phyloP scores from a whole-genome alignment of 2,113 vertebrate genomes.

The Apeltes quadracus region DNA sequence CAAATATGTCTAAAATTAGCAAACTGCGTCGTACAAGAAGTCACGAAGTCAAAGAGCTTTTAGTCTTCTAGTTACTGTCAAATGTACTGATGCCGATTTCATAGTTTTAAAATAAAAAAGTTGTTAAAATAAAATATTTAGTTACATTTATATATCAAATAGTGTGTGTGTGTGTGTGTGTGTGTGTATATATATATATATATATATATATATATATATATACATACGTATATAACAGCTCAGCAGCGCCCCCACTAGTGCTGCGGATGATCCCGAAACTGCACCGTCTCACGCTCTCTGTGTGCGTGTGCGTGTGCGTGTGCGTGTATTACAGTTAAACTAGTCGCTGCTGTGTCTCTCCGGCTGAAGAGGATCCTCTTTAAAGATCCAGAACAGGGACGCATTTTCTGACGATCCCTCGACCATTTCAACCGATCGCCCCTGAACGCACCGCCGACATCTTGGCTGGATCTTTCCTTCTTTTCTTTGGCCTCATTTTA shows the following conservation, averaged over 20 bases:
- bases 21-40: too few relatives aligned
- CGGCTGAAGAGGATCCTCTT: background rate
- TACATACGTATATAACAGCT: too few relatives aligned
- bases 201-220: too few relatives aligned
- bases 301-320: background rate
- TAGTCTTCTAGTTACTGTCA: too few relatives aligned
- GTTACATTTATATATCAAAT: too few relatives aligned
- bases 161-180: too few relatives aligned
- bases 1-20: too few relatives aligned
- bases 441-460: constrained; percentile 37
- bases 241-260: constrained; percentile 45
- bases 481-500: background rate
- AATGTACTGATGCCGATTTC: too few relatives aligned
- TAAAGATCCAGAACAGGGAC: background rate
- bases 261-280: constrained; percentile 37
- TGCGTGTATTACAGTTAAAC: background rate
- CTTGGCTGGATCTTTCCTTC: constrained; percentile 5
- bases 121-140: too few relatives aligned
- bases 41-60: too few relatives aligned
- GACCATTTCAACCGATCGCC: constrained; percentile 8
- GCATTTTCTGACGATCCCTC: background rate
- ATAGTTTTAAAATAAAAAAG: too few relatives aligned
- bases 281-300: background rate
- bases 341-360: background rate
- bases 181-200: too few relatives aligned